Evolutionary conservation across 1,140 invertebrate genomes (phyloP), one percentile per base, ranked within the genome.

Genomic region (Pseudomyrmex dendroicus): DNA sequence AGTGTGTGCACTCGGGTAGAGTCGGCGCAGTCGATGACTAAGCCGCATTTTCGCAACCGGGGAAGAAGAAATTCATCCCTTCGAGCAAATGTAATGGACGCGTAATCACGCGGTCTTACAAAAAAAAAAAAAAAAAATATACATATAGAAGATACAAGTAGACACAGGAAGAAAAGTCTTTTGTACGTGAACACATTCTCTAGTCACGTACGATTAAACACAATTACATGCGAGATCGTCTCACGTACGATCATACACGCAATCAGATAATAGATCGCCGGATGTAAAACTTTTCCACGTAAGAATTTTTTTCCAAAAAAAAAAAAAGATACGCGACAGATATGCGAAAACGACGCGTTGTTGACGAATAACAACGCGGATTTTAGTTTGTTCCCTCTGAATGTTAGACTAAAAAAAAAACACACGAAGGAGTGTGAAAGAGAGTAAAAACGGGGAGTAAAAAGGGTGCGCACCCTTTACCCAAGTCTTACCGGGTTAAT

Each of bases 401-500:
- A 12, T 10, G 13, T 8, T 35, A 35, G 35, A 44, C 17, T 73
- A 1, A n/a, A 10, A 10, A 25, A 48, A 44, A 22, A 59, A 50
- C 1, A 70, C 22, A 52, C 25, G 12, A 12, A 56, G 12, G 10
- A 63, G 46, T 61, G 46, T 9, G 54, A 22, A 54, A n/a, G 10
- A 22, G 9, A 2, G 62, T 61, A 12, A 12, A 35, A 35, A 59
- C 59, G 54, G 61, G 22, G 46, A 48, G 62, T 78, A 80, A 52
- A 12, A 52, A 52, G 50, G 50, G 50, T 52, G 73, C 84, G 68
- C 67, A 76, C 63, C 86, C 82, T 64, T 84, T 67, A 80, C 72
- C 74, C 82, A 74, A 88, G 88, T 90, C 90, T 91, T 89, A 91
- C 89, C 83, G 86, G 84, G 90, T 91, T 91, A 91, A 91, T 91